Percentiles rank a stretch among this genome's conserved stretches.
These are phyloP conservation scores for Mythimna impura DNA, from an alignment of 2,888 invertebrate genomes.

Conservation along the genomic window DNA sequence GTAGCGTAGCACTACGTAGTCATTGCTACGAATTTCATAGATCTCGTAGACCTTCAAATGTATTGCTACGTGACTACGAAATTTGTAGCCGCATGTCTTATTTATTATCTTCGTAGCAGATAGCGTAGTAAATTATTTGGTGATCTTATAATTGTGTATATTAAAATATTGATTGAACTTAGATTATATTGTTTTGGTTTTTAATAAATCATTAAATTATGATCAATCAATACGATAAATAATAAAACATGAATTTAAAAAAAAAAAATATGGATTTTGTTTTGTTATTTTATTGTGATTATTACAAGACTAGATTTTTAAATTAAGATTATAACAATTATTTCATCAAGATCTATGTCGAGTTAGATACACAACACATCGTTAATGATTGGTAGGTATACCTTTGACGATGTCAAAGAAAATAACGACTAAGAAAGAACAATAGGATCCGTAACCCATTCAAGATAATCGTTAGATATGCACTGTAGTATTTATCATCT, in stretches of 20 bases:
- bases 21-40: conserved; percentile 10
- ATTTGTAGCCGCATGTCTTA: conserved; percentile 21
- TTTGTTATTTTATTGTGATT: too few relatives aligned
- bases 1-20: neutral
- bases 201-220: neutral
- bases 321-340: neutral
- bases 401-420: conserved; percentile 1
- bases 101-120: too few relatives aligned
- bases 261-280: too few relatives aligned
- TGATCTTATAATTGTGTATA: too few relatives aligned
- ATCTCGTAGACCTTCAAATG: conserved; percentile 29
- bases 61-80: conserved; percentile 19
- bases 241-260: too few relatives aligned
- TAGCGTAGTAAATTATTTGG: too few relatives aligned
- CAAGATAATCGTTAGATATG: conserved; percentile 24
- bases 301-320: too few relatives aligned
- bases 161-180: neutral
- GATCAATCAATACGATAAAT: too few relatives aligned
- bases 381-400: neutral
- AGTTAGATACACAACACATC: neutral
- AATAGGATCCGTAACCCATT: conserved; percentile 14
- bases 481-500: conserved; percentile 41
- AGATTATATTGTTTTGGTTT: neutral
- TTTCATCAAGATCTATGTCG: neutral
- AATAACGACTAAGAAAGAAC: conserved; percentile 8